Conservation (phyloP, 53 echinoderm and acorn worm species). For the Holothuria scabra region DNA sequence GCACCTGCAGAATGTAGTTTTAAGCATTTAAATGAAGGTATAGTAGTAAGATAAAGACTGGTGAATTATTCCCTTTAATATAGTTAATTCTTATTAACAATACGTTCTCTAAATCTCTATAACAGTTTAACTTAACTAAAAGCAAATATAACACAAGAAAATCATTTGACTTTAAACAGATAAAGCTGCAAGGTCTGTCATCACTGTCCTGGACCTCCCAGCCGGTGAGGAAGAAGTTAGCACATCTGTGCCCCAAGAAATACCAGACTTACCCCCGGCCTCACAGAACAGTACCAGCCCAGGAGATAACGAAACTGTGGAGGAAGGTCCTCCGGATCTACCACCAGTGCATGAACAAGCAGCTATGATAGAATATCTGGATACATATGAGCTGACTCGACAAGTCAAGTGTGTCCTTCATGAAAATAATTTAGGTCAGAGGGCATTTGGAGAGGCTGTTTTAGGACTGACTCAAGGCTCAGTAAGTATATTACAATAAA, state of each 20-base stretch:
- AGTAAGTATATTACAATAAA: constrained; percentile 23
- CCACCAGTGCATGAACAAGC: constrained; percentile 97
- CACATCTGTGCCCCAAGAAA: constrained; percentile 44
- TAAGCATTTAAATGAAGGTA: too few species aligned
- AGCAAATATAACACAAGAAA: too few species aligned
- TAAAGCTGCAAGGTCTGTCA: constrained; percentile 26
- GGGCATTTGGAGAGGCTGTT: constrained; percentile 95
- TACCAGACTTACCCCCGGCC: constrained; percentile 29
- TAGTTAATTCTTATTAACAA: too few species aligned
- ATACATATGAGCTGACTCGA: constrained; percentile 92
- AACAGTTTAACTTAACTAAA: too few species aligned
- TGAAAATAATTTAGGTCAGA: constrained; percentile 94
- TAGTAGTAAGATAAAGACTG: too few species aligned
- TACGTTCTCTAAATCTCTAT: too few species aligned
- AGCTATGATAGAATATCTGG: constrained; percentile 94
- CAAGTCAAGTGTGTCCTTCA: constrained; percentile 93
- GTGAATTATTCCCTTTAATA: too few species aligned
- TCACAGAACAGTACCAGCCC: neutral
- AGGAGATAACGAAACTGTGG: constrained; percentile 35
- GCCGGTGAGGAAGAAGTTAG: constrained; percentile 17
- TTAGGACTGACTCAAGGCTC: constrained; percentile 99
- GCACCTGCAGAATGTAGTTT: too few species aligned
- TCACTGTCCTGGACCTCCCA: constrained; percentile 37
- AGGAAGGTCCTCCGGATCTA: constrained; percentile 77
- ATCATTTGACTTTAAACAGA: neutral